Percentiles rank a stretch among this genome's conserved stretches.
Conservation (phyloP, 2,797 vertebrate species). For the Hyperoplus immaculatus region DNA sequence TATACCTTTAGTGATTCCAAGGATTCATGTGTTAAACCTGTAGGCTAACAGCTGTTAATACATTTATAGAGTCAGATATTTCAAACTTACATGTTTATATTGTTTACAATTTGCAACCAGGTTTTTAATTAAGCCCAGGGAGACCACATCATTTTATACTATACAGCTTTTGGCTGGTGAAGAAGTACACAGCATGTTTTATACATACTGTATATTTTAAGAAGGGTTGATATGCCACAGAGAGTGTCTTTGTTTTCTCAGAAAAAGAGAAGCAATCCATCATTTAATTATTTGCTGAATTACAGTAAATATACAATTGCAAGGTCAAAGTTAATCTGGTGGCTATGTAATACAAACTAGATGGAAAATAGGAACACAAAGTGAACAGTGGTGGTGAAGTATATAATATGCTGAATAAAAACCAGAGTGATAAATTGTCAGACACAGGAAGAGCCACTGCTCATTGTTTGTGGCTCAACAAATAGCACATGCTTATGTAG, state of each 20-base stretch:
- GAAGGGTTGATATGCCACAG: conserved; percentile 6
- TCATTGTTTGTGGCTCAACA: conserved; percentile 8
- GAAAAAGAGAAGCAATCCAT: conserved; percentile 25
- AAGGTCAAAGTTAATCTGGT: conserved; percentile 23
- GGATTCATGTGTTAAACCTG: not conserved
- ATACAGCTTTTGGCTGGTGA: not conserved
- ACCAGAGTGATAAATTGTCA: not conserved
- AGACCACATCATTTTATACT: conserved; percentile 10
- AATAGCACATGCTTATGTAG: conserved; percentile 2
- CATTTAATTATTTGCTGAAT: conserved; percentile 41
- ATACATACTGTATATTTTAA: not conserved
- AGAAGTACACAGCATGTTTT: conserved; percentile 23
- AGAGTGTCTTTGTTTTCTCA: conserved; percentile 13
- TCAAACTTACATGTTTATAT: conserved; percentile 17
- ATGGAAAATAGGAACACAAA: not conserved
- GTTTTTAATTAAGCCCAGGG: conserved; percentile 30
- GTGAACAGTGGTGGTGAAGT: not conserved
- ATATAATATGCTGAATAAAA: not conserved
- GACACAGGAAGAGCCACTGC: not conserved
- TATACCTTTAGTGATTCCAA: not conserved
- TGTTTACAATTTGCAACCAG: conserved; percentile 12
- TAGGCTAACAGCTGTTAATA: not conserved
- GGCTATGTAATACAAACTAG: conserved; percentile 12
- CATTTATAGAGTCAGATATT: not conserved
- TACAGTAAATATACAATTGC: conserved; percentile 15